Evolutionary conservation across 2,888 invertebrate species (phyloP).

Genomic region (Germaria angustata): DNA sequence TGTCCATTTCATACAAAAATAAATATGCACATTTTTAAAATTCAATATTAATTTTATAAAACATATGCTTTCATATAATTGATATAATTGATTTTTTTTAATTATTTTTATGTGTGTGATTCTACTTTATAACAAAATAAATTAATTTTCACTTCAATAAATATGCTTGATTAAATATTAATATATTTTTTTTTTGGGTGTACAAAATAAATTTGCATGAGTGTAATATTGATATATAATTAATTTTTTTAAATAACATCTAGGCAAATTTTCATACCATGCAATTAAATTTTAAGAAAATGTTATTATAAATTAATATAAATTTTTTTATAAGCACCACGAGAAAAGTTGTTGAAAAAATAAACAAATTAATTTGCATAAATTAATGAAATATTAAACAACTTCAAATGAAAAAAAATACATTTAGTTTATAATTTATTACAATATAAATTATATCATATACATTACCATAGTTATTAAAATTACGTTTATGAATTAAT

Average conservation of each 20-base stretch:
- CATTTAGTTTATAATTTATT: slow-evolving; percentile 26
- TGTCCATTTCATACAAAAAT: slow-evolving; percentile 17
- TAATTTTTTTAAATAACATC: background rate
- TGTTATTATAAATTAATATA: background rate
- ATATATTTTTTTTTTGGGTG: slow-evolving; percentile 30
- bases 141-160: slow-evolving; percentile 25
- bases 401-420: background rate
- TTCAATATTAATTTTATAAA: slow-evolving; percentile 5
- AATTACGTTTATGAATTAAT: slow-evolving; percentile 12
- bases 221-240: slow-evolving; percentile 35
- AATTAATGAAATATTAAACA: background rate
- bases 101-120: background rate
- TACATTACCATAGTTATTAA: slow-evolving; percentile 38
- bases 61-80: background rate
- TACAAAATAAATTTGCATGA: slow-evolving; percentile 58
- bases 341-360: background rate
- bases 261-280: background rate
- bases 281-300: slow-evolving; percentile 6
- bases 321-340: background rate
- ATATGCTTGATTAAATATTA: slow-evolving; percentile 54
- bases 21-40: slow-evolving; percentile 13
- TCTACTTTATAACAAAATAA: background rate
- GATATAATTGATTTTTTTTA: slow-evolving; percentile 7
- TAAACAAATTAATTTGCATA: slow-evolving; percentile 30
- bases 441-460: slow-evolving; percentile 17